Evolutionary conservation across 2,797 vertebrate genomes (phyloP), one percentile per base, ranked within the genome.

Genomic region (Sternotherus odoratus): DNA sequence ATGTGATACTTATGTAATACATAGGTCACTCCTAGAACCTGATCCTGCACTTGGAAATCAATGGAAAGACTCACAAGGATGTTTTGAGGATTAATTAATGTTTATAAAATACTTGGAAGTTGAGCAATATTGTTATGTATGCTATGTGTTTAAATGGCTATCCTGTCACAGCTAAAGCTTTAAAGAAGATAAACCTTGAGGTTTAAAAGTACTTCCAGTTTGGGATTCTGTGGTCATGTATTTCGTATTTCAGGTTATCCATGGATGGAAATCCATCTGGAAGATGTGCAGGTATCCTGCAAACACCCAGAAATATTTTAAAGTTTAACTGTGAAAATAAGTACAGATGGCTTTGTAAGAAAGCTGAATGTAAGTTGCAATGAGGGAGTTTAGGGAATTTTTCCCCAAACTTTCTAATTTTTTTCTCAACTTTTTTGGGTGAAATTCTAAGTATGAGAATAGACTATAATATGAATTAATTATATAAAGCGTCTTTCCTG

Each of bases 271-370:
- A 26, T 23, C 5, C 9, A 54, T 28, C 30, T 49, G 77, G 84
- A 86, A 86, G 80, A 79, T 93, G 87, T 83, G 54, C 79, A 28
- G 80, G 75, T 75, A 85, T 89, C 60, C 12, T 54, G 74, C 39
- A 12, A 79, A 5, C 7, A 66, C 49, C 53, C 30, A 12, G 63
- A 17, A 80, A 33, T 79, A 51, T 30, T 43, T 12, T 83, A 46
- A 49, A 16, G 28, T 43, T 80, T 54, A 10, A 56, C 2, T 90
- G 84, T 80, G n/a, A 54, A 28, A 57, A 80, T 43, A 43, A 77
- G 3, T 26, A 83, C 43, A 87, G 16, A n/a, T 93, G 80, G 63
- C 77, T 90, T 81, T 93, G 91, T 80, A 90, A 89, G 63, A 89
- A 79, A 82, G 39, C 39, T 19, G 91, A 93, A 87, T 39, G 87